These are phyloP conservation scores for Papilio helenus DNA, from an alignment of 1,140 invertebrate genomes.

Conservation along the genomic window DNA sequence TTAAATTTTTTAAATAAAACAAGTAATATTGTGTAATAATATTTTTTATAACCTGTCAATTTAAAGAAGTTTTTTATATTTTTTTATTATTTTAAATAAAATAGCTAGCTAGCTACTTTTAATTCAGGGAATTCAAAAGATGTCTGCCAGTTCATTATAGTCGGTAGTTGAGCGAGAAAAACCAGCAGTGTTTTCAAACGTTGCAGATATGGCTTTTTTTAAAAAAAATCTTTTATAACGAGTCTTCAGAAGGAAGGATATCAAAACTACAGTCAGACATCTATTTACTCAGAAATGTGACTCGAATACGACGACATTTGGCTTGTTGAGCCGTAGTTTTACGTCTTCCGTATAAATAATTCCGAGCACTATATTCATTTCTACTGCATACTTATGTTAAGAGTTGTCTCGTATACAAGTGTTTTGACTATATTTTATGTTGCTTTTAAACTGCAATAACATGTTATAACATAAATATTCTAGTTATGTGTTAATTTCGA, in stretches of 20 bases:
- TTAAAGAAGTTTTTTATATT: not conserved
- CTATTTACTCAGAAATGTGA: not conserved
- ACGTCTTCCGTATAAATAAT: not conserved
- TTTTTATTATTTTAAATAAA: not conserved
- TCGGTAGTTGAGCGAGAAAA: not conserved
- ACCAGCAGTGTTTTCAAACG: not conserved
- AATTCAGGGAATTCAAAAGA: not conserved
- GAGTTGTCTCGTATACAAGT: not conserved
- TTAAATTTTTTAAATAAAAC: not conserved
- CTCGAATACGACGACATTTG: not conserved
- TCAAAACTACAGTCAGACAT: slow-evolving; percentile 14
- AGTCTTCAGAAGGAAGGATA: slow-evolving; percentile 18
- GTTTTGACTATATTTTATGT: not conserved
- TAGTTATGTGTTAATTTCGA: not conserved
- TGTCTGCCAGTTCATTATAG: slow-evolving; percentile 1
- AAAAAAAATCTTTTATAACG: slow-evolving; percentile 6
- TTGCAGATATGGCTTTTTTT: not conserved
- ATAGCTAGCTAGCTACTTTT: not conserved
- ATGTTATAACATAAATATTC: not conserved
- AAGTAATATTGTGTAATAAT: not conserved
- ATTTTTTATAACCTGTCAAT: not conserved
- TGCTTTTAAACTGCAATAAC: not conserved
- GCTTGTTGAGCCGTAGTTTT: not conserved
- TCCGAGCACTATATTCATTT: not conserved
- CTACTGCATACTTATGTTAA: not conserved